These are phyloP conservation scores for Tachycineta bicolor DNA, from an alignment of 2,113 vertebrate species.

Conservation along the genomic window DNA sequence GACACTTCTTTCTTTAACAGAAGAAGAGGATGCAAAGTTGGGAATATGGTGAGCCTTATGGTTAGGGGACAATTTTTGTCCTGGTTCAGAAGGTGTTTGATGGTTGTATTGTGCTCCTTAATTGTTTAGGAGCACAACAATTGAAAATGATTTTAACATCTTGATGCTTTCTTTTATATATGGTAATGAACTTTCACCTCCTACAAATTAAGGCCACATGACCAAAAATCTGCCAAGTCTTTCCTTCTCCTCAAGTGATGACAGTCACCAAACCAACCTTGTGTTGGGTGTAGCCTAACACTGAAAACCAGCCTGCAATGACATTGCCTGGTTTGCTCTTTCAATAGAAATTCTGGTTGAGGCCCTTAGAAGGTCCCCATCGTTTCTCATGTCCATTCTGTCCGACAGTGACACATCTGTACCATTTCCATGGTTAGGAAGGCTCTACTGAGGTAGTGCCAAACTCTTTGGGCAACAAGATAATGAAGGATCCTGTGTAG, in stretches of 20 bases:
- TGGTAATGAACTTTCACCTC: background rate
- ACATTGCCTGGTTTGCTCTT: background rate
- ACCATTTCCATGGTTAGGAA: background rate
- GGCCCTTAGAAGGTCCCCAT: background rate
- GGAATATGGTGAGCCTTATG: background rate
- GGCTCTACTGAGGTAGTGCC: background rate
- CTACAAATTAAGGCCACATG: background rate
- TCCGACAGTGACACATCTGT: fast-evolving
- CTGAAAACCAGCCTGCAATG: background rate
- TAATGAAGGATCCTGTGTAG: background rate
- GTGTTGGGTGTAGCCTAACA: background rate
- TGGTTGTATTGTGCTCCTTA: background rate
- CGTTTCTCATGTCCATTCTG: background rate
- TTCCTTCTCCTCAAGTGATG: background rate
- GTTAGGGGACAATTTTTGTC: background rate
- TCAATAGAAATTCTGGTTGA: background rate
- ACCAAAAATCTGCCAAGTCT: background rate
- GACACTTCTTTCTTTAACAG: background rate
- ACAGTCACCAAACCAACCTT: background rate
- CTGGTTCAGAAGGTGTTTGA: background rate
- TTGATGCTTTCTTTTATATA: background rate
- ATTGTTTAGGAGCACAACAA: background rate
- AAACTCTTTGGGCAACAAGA: background rate
- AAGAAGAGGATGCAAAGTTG: background rate
- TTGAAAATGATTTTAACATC: background rate